Evolutionary conservation across 2,888 invertebrate species (phyloP).

Genomic region (Andrena hattorfiana): DNA sequence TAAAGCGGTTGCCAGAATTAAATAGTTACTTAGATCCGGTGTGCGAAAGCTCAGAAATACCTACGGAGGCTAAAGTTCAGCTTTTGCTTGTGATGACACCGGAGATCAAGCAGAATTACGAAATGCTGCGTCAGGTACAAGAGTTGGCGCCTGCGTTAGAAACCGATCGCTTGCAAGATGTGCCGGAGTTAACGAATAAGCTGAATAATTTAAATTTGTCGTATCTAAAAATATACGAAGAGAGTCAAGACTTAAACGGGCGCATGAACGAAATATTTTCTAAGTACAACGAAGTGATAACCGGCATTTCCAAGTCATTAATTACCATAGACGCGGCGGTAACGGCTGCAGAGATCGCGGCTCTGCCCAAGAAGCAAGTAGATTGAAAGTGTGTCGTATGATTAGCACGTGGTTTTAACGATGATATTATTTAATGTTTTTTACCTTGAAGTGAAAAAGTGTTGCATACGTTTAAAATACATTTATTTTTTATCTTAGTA

Average conservation of each 20-base stretch:
- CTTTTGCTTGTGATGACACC: conserved; percentile 85
- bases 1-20: conserved; percentile 85
- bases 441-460: conserved; percentile 26
- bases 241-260: conserved; percentile 82
- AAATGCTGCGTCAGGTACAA: conserved; percentile 83
- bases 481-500: conserved; percentile 78
- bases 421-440: conserved; percentile 35
- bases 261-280: conserved; percentile 84
- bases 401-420: conserved; percentile 7
- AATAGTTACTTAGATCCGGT: conserved; percentile 85
- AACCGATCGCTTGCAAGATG: conserved; percentile 83
- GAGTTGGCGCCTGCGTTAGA: conserved; percentile 84
- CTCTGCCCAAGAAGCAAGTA: conserved; percentile 80
- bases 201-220: conserved; percentile 83
- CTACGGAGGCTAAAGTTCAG: conserved; percentile 85
- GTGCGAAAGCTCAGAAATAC: conserved; percentile 84
- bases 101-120: conserved; percentile 84
- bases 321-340: conserved; percentile 85
- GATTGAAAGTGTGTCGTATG: conserved; percentile 68
- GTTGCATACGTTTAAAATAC: conserved; percentile 60
- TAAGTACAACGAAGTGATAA: conserved; percentile 86
- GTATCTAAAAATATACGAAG: conserved; percentile 84
- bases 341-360: conserved; percentile 84
- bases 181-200: conserved; percentile 84
- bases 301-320: conserved; percentile 85